Percentiles rank a stretch among this genome's conserved stretches.
These are phyloP conservation scores for Sinocyclocheilus anophthalmus DNA, from an alignment of 2,113 vertebrate genomes.

Conservation along the genomic window DNA sequence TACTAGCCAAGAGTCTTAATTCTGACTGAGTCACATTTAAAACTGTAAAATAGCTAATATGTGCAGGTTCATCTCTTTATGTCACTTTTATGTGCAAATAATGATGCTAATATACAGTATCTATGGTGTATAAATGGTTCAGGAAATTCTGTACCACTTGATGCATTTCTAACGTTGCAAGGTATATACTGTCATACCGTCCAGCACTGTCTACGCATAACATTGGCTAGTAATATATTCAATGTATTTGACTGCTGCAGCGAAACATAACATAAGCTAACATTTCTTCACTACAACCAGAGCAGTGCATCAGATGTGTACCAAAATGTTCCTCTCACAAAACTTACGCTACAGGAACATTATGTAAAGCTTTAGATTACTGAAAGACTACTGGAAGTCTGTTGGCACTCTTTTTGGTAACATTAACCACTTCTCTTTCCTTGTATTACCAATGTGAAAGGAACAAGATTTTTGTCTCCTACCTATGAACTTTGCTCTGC, in stretches of 20 bases:
- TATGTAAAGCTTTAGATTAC: background rate
- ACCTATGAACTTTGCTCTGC: background rate
- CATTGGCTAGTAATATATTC: background rate
- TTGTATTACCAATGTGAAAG: background rate
- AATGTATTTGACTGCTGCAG: background rate
- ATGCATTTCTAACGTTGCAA: background rate
- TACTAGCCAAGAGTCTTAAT: background rate
- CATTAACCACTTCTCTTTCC: background rate
- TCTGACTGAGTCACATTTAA: background rate
- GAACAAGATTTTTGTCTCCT: background rate
- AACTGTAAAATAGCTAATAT: background rate
- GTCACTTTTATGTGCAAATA: background rate
- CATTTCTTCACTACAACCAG: background rate
- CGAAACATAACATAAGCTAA: background rate
- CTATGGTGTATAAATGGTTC: background rate
- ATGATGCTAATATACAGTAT: background rate
- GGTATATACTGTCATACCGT: background rate
- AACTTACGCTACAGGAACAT: background rate
- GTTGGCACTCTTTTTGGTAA: background rate
- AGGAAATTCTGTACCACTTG: background rate
- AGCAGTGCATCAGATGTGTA: background rate
- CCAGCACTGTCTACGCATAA: background rate
- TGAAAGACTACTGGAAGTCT: constrained; percentile 7
- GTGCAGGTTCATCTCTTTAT: background rate
- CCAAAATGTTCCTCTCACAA: background rate